Conservation (phyloP, 2,797 vertebrate genomes). For the Arnoldichthys spilopterus region DNA sequence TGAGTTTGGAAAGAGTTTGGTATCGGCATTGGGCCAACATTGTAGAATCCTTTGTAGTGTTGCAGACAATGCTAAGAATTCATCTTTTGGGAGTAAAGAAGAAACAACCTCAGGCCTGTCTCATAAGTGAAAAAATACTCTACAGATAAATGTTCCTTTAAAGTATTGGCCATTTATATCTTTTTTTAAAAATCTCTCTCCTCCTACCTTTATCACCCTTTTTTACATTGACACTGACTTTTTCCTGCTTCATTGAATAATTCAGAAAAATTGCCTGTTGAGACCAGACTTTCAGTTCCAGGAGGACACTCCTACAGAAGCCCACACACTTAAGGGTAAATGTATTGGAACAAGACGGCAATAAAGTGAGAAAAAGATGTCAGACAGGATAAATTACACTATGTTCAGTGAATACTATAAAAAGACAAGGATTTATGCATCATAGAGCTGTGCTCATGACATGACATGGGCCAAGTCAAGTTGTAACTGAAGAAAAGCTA, state of each 20-base stretch:
- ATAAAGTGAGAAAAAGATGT: neutral
- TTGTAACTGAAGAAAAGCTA: too few species aligned
- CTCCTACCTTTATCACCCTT: neutral
- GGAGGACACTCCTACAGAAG: neutral
- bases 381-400: neutral
- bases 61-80: neutral
- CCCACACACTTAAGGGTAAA: neutral
- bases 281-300: neutral
- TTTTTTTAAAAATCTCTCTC: neutral
- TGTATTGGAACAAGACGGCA: neutral
- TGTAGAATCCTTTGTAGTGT: neutral
- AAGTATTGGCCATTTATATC: neutral
- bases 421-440: neutral
- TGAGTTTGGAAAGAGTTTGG: neutral
- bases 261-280: neutral
- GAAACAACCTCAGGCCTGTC: neutral
- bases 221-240: neutral
- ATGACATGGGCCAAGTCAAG: too few species aligned
- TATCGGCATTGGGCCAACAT: neutral
- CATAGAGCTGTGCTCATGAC: neutral
- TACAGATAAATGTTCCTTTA: slow-evolving; percentile 5
- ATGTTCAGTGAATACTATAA: too few species aligned
- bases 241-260: slow-evolving; percentile 21
- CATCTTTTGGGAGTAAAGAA: slow-evolving; percentile 5
- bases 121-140: neutral